Base-by-base conservation (phyloP, 2,113 vertebrate species). In the Xenotilapia longispinis region DNA sequence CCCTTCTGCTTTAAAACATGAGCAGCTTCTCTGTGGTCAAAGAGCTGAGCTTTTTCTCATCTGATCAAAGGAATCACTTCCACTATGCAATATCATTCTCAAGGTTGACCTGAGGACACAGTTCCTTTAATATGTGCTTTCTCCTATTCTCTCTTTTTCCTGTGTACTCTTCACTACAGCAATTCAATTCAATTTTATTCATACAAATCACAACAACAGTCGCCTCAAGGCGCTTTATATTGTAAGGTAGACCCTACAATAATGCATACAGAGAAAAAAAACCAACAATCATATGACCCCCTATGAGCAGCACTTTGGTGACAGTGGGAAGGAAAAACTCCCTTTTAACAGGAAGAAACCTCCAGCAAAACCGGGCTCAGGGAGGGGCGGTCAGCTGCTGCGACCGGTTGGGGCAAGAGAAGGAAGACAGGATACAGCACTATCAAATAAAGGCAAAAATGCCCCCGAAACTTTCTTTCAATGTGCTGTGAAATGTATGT, bases 351-450 rank as follows among this genome's bases (percentile, higher is more conserved):
- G 26, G 26, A 60, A 31, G 57, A 60, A 60, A 60, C 14, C 57
- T 31, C 14, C 57, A 4, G 57, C 57, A 60, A 4, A 60, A 58
- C 57, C 57, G 31, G 26, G 26, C 57, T 60, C 57, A 17, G 8
- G 26, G 55, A 28, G 26, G 26, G 26, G 57, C 8, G 5, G 8
- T 0, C 26, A 31, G 0, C 57, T 60, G 58, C 58, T 33, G 28
- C 3, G 1, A 60, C 1, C 3, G 0, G 58, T 60, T 60, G 58
- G 15, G 58, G 57, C 1, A 9, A 19, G 28, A 33, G 58, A 63
- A 63, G 28, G 57, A 60, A 11, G 58, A 60, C 28, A 33, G 28
- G 28, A 33, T 10, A 19, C 28, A 28, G 23, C 21, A 17, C 23
- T 17, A 47, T 68, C 33, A 63, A 33, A 68, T 68, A 68, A 68